Evolutionary conservation across 2,113 vertebrate species (phyloP), one percentile per base, ranked within the genome.

Genomic region (Grus americana): DNA sequence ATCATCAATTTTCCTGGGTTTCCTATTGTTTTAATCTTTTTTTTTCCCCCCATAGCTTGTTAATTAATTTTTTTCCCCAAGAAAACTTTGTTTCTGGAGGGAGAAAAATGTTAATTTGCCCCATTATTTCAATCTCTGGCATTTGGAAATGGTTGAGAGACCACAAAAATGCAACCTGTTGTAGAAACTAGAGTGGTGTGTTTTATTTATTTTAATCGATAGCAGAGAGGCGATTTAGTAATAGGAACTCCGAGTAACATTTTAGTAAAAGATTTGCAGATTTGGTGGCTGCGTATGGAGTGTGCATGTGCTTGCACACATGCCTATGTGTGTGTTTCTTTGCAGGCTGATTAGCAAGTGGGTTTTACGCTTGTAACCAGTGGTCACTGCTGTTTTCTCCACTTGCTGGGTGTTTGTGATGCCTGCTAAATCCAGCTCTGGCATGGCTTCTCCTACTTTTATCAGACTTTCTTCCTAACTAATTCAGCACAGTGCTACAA

Each of bases 91-190:
- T 94, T 95, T 72, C 88, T 84, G 81, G 71, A 84, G 73, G 63
- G 65, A 85, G 75, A 86, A 95, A 93, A 93, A 91, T 65, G 38
- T 93, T 96, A 68, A 93, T 95, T 92, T 92, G 40, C 86, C 61
- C 85, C 84, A 86, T 96, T 94, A 90, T 96, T 98, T 97, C 96
- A 91, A 96, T 97, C 97, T 88, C 82, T 93, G 83, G 68, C 90
- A 93, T 97, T 98, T 97, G 94, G 93, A 97, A 97, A 95, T 97
- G 95, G 90, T 96, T 94, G 94, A 93, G 94, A 88, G 92, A 96
- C 92, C 95, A 74, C 93, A 97, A 95, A 97, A 97, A 97, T 98
- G 95, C 96, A 97, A 98, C 97, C 95, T 97, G 97, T 98, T 97
- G 96, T 97, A 92, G 93, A 94, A 91, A 90, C 59, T 68, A 59